These are phyloP conservation scores for Sardina pilchardus DNA, from an alignment of 2,113 vertebrate species.

Conservation along the genomic window DNA sequence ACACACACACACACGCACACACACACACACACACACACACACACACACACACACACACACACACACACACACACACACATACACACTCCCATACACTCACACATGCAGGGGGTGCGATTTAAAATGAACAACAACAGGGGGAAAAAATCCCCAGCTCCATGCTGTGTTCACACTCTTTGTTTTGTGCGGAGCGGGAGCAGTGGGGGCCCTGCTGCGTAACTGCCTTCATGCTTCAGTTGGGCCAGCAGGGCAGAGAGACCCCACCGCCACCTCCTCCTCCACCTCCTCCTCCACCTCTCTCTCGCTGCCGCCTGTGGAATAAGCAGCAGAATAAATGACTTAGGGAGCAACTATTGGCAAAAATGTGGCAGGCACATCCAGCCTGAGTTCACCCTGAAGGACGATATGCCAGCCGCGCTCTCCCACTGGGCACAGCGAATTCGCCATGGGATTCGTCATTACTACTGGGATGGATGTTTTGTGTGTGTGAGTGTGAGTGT, in stretches of 20 bases:
- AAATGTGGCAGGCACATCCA: not conserved
- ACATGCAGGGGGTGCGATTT: not conserved
- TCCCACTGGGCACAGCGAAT: not conserved
- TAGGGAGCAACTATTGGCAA: not conserved
- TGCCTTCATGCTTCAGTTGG: slow-evolving; percentile 31
- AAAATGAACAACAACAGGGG: not conserved
- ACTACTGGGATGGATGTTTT: not conserved
- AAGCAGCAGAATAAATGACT: not conserved
- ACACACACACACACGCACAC: not conserved
- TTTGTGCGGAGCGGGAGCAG: not conserved
- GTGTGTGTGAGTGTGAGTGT: no score
- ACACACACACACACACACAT: slow-evolving; percentile 18
- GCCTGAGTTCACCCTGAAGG: not conserved
- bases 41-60: not conserved
- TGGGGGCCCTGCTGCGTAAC: not conserved
- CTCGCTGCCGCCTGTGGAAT: slow-evolving; percentile 20
- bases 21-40: not conserved
- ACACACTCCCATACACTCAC: not conserved
- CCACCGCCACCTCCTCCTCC: not conserved
- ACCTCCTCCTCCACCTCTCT: not conserved
- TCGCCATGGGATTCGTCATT: not conserved
- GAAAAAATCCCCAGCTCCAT: not conserved
- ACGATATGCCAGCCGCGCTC: not conserved
- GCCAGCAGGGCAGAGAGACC: slow-evolving; percentile 30
- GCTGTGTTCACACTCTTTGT: not conserved